phyloP scores from a whole-genome alignment of 2,888 invertebrate genomes.

The Patella caerulea region DNA sequence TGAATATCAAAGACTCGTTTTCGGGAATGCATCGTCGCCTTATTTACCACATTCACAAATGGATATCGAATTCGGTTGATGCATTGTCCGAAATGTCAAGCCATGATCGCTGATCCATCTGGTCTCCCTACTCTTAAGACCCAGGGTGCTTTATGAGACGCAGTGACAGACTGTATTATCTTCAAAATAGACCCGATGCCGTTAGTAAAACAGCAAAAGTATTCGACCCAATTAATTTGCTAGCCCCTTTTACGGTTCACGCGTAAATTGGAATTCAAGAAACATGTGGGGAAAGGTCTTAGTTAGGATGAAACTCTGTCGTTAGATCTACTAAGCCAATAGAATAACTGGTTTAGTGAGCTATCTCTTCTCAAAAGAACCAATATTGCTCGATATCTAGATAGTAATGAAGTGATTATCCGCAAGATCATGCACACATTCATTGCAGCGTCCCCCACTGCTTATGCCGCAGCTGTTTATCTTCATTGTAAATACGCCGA shows the following conservation, averaged over 20 bases:
- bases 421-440: not conserved
- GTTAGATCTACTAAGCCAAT: not conserved
- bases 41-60: not conserved
- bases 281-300: not conserved
- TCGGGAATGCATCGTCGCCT: not conserved
- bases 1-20: not conserved
- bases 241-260: not conserved
- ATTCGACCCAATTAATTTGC: not conserved
- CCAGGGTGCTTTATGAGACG: not conserved
- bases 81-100: not conserved
- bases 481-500: not conserved
- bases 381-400: not conserved
- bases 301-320: not conserved
- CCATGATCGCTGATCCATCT: not conserved
- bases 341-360: not conserved
- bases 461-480: not conserved
- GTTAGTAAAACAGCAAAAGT: not conserved
- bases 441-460: not conserved
- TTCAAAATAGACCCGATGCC: not conserved
- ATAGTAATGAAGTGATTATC: not conserved
- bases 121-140: not conserved
- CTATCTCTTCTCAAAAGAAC: not conserved
- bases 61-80: no score
- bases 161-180: not conserved
- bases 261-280: not conserved